Evolutionary conservation across 2,113 vertebrate genomes (phyloP).

Genomic region (Oryctolagus cuniculus): mOryCun1.1 NC_091437.1:28443001-28443500

Average conservation of each 20-base stretch:
- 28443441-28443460: neutral
- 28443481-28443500: neutral
- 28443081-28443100: neutral
- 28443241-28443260: slow-evolving; percentile 13
- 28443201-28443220: neutral
- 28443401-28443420: neutral
- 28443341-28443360: too few relatives aligned
- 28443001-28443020: slow-evolving; percentile 29
- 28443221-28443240: slow-evolving; percentile 24
- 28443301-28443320: slow-evolving; percentile 9
- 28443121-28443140: neutral
- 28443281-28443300: slow-evolving; percentile 31
- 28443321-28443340: neutral
- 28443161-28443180: neutral
- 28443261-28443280: slow-evolving; percentile 20
- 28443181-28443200: slow-evolving; percentile 45
- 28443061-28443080: neutral
- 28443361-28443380: neutral
- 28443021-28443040: neutral
- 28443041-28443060: slow-evolving; percentile 44
- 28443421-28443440: neutral
- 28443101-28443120: neutral
- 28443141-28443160: slow-evolving; percentile 25
- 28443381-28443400: neutral
- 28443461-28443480: neutral